Evolutionary conservation across 1,140 invertebrate species (phyloP).

Genomic region (Pseudachorutes palmiensis): DNA sequence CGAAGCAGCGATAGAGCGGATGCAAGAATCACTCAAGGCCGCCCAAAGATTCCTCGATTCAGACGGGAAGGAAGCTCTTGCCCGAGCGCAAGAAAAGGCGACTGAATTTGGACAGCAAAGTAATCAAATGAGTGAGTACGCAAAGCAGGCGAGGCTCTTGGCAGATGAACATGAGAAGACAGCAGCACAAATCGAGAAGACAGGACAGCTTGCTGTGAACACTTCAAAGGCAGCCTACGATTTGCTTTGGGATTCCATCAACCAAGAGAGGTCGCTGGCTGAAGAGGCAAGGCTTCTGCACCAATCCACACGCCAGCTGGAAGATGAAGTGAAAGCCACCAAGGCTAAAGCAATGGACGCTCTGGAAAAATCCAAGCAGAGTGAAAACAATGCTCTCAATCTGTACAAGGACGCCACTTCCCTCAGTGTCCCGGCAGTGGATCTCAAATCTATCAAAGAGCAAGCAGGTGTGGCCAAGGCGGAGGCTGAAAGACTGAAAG

Average conservation of each 20-base stretch:
- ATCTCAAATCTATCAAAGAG: slow-evolving; percentile 58
- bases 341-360: slow-evolving; percentile 54
- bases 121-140: slow-evolving; percentile 79
- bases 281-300: slow-evolving; percentile 24
- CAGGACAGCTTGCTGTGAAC: slow-evolving; percentile 71
- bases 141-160: slow-evolving; percentile 68
- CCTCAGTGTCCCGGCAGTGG: slow-evolving; percentile 62
- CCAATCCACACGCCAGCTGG: slow-evolving; percentile 22
- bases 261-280: slow-evolving; percentile 65
- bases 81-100: slow-evolving; percentile 66
- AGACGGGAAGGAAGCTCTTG: slow-evolving; percentile 32
- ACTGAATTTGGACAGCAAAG: slow-evolving; percentile 82
- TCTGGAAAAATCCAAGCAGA: slow-evolving; percentile 58
- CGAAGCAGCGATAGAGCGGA: slow-evolving; percentile 62
- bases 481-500: slow-evolving; percentile 50
- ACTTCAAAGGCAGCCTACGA: slow-evolving; percentile 70
- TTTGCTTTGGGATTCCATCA: slow-evolving; percentile 68
- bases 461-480: slow-evolving; percentile 39
- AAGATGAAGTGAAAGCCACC: slow-evolving; percentile 31
- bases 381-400: slow-evolving; percentile 68
- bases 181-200: slow-evolving; percentile 63
- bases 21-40: slow-evolving; percentile 56
- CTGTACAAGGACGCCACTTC: slow-evolving; percentile 66
- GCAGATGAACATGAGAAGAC: slow-evolving; percentile 67
- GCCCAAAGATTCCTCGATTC: slow-evolving; percentile 34